Evolutionary conservation across 1,140 invertebrate genomes (phyloP).

Genomic region (Chionoecetes opilio): DNA sequence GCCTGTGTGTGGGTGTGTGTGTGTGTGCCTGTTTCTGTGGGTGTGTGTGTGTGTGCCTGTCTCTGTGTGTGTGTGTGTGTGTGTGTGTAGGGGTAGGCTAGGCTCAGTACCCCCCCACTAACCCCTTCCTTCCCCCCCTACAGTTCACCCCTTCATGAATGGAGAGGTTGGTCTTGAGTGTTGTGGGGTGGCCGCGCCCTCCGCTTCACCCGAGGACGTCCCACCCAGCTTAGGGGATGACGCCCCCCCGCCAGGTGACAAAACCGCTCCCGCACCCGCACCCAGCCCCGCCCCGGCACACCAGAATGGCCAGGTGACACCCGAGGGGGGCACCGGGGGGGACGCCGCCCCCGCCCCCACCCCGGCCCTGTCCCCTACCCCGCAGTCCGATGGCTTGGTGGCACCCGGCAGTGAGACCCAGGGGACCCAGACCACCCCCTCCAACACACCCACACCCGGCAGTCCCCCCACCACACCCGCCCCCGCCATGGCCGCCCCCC

Average conservation of each 20-base stretch:
- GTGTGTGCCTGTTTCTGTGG: no score
- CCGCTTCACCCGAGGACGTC: conserved; percentile 61
- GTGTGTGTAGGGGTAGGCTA: no score
- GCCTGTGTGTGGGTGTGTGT: background rate
- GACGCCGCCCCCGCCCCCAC: conserved; percentile 52
- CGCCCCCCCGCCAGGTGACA: background rate
- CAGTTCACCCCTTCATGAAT: conserved; percentile 91
- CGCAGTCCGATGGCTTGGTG: background rate
- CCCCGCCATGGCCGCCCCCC: conserved; percentile 83
- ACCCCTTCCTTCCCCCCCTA: conserved; percentile 81
- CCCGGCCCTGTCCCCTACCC: conserved; percentile 34
- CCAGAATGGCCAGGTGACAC: conserved; percentile 73
- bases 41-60: no score
- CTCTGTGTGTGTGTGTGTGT: no score
- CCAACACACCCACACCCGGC: conserved; percentile 55
- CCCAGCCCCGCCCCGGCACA: conserved; percentile 36
- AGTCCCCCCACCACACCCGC: conserved; percentile 86
- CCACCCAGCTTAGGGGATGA: conserved; percentile 68
- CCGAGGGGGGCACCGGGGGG: conserved; percentile 31
- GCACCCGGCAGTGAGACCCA: conserved; percentile 47
- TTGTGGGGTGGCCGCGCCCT: conserved; percentile 85
- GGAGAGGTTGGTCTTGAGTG: conserved; percentile 89
- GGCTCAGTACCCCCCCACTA: background rate
- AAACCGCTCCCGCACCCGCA: background rate
- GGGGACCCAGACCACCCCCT: conserved; percentile 66